Conservation (phyloP, 1,140 invertebrate species). For the Drosophila nigrodunni region DNA sequence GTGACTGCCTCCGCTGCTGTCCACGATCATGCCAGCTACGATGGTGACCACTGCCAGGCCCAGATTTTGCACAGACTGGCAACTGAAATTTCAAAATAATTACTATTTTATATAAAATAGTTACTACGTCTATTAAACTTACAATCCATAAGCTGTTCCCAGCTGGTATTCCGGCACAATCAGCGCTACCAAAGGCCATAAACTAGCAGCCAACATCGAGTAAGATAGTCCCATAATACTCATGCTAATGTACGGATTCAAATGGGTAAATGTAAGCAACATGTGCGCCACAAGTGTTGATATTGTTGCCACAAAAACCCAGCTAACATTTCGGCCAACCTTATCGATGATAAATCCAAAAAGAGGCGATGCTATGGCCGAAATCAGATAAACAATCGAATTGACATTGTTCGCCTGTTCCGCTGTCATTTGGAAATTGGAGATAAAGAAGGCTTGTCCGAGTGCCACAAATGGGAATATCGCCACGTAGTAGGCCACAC, state of each 20-base stretch:
- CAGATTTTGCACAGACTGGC: constrained; percentile 97
- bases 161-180: constrained; percentile 96
- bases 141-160: constrained; percentile 98
- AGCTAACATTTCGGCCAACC: constrained; percentile 94
- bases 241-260: constrained; percentile 95
- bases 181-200: constrained; percentile 97
- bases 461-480: constrained; percentile 98
- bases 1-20: constrained; percentile 91
- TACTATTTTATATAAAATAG: not conserved
- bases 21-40: constrained; percentile 94
- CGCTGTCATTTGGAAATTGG: constrained; percentile 91
- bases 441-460: constrained; percentile 96
- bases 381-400: constrained; percentile 96
- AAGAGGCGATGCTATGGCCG: constrained; percentile 95
- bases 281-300: constrained; percentile 92
- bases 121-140: constrained; percentile 25
- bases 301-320: constrained; percentile 93
- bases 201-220: constrained; percentile 95
- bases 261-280: constrained; percentile 93
- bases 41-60: constrained; percentile 95
- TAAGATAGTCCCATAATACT: constrained; percentile 95
- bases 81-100: constrained; percentile 80
- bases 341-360: constrained; percentile 96
- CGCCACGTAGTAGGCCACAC: constrained; percentile 97
- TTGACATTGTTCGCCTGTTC: constrained; percentile 92